Evolutionary conservation across 2,113 vertebrate genomes (phyloP), one percentile per base, ranked within the genome.

Genomic region (Thryonomys swinderianus): DNA sequence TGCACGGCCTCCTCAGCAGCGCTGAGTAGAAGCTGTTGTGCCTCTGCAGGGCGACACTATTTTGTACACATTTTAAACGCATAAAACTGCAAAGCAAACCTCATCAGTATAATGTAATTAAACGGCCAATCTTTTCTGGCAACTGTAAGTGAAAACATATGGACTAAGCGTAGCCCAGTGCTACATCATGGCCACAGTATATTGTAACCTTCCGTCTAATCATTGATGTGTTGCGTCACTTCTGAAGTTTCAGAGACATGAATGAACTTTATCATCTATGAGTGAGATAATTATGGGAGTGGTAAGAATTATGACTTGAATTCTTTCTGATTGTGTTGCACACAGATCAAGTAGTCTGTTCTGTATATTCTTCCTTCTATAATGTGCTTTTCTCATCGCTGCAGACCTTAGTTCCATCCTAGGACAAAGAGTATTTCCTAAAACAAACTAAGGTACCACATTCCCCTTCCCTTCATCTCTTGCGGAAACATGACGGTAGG

Each of bases 231-330:
- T 98, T 98, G 97, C 98, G 98, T 99, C 98, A 99, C 98, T 98
- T 99, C 98, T 98, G 98, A 55, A 95, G 98, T 98, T 98, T 98
- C 98, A 98, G 98, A 98, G 98, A 99, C 97, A 96, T 96, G 91
- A 97, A 96, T 90, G 97, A 99, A 96, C 98, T 98, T 87, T 98
- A 97, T 98, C 98, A 98, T 98, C 98, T 90, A 96, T 96, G 98
- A 98, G 98, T 99, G 98, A 98, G 98, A 97, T 98, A 98, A 98
- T 98, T 98, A 97, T 0, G 98, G 98, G 98, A 98, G 98, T 98
- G 98, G 98, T 98, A 96, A 98, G 98, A 98, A 98, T 98, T 97
- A 98, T 98, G 99, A 99, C 99, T 99, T 99, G 99, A 99, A 99
- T 98, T 98, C 88, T 97, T 95, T 98, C 97, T 97, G 98, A 98